Evolutionary conservation across 2,888 invertebrate species (phyloP).

Genomic region (Alviniconcha strummeri): DNA sequence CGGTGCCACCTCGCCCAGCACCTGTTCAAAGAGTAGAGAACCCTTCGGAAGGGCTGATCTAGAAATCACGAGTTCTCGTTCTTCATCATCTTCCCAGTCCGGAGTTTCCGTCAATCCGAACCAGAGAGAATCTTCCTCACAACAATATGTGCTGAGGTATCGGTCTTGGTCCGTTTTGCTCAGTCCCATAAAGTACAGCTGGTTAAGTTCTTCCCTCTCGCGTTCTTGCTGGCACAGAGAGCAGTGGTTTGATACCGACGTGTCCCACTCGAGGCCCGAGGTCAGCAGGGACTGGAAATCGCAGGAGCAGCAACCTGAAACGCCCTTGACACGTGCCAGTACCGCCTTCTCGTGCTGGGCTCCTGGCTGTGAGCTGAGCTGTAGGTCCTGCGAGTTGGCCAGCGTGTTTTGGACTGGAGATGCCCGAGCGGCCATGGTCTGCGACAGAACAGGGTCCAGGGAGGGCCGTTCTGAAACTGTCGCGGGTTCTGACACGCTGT

Average conservation of each 20-base stretch:
- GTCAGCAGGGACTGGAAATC: too few relatives aligned
- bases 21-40: not conserved
- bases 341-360: too few relatives aligned
- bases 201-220: not conserved
- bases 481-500: too few relatives aligned
- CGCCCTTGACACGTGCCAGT: too few relatives aligned
- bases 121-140: not conserved
- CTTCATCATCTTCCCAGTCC: not conserved
- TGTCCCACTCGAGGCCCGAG: not conserved
- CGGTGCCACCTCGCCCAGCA: not conserved
- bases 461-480: too few relatives aligned
- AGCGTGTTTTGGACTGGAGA: too few relatives aligned
- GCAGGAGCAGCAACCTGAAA: too few relatives aligned
- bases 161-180: not conserved
- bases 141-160: not conserved
- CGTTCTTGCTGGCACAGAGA: not conserved
- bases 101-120: not conserved
- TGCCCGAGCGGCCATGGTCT: too few relatives aligned
- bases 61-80: not conserved
- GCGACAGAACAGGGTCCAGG: too few relatives aligned
- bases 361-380: too few relatives aligned
- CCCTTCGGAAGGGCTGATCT: slow-evolving; percentile 9
- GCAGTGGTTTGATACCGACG: not conserved
- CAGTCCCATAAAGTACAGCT: not conserved
- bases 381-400: too few relatives aligned